Conservation (phyloP, 1,140 invertebrate species). For the Drosophila novamexicana region DNA sequence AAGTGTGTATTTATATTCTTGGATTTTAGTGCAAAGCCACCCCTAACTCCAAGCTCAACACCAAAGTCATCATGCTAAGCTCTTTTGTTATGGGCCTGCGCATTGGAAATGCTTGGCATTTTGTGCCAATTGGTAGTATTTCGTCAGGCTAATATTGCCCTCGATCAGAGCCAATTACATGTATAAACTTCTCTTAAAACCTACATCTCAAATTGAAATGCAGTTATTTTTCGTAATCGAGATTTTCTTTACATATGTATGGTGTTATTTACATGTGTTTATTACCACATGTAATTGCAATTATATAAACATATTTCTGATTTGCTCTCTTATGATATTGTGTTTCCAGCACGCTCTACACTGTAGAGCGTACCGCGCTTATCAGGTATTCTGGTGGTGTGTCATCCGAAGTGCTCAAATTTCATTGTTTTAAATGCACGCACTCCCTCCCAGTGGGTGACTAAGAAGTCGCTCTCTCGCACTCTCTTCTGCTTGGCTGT, state of each 20-base stretch:
- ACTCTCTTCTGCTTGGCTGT: conserved; percentile 5
- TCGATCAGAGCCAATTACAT: not conserved
- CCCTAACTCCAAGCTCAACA: conserved; percentile 15
- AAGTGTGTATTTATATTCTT: conserved; percentile 14
- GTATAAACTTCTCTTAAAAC: too few relatives aligned
- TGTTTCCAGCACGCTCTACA: conserved; percentile 5
- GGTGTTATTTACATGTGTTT: not conserved
- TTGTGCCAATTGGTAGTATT: conserved; percentile 16
- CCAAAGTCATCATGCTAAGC: conserved; percentile 11
- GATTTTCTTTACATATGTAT: too few relatives aligned
- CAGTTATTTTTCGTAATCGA: too few relatives aligned
- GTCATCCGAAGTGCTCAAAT: conserved; percentile 36
- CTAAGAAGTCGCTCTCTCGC: conserved; percentile 8
- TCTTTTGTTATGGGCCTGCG: conserved; percentile 50
- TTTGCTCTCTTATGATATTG: conserved; percentile 1
- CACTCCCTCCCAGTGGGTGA: conserved; percentile 11
- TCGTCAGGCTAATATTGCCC: conserved; percentile 3
- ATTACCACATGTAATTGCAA: not conserved
- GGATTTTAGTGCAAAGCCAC: conserved; percentile 7
- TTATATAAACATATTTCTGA: not conserved
- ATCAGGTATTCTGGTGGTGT: conserved; percentile 37
- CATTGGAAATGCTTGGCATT: conserved; percentile 31
- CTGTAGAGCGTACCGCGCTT: conserved; percentile 1
- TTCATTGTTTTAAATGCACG: conserved; percentile 19
- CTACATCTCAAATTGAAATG: too few relatives aligned